phyloP scores from a whole-genome alignment of 1,140 invertebrate species.

The Nephila pilipes region DNA sequence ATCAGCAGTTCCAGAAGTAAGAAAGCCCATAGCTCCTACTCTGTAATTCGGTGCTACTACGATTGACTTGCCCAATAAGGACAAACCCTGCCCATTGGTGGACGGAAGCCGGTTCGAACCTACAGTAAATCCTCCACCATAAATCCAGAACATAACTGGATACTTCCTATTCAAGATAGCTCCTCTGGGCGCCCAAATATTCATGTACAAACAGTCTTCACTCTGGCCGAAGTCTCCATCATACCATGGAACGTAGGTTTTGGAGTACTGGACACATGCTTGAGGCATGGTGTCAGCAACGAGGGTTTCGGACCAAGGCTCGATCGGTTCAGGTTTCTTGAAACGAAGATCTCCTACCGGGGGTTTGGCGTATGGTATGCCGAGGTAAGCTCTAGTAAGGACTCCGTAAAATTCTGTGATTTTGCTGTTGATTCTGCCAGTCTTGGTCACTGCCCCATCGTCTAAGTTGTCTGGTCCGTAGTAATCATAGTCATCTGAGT shows the following conservation, averaged over 20 bases:
- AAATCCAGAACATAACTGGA: conserved; percentile 78
- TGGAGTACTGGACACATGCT: conserved; percentile 15
- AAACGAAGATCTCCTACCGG: conserved; percentile 93
- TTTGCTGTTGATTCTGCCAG: background rate
- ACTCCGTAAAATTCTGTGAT: background rate
- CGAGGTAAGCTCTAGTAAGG: conserved; percentile 91
- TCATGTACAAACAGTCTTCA: conserved; percentile 90
- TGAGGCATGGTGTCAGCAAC: conserved; percentile 67
- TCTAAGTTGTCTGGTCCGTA: background rate
- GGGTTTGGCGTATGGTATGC: conserved; percentile 97
- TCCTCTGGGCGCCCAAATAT: background rate
- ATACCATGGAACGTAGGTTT: background rate
- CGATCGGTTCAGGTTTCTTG: conserved; percentile 90
- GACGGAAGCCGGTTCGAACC: conserved; percentile 70
- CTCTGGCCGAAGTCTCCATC: background rate
- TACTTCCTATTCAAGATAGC: background rate
- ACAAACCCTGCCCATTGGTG: conserved; percentile 93
- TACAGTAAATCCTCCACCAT: conserved; percentile 78
- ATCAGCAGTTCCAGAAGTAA: conserved; percentile 94
- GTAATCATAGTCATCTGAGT: background rate
- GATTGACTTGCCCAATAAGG: conserved; percentile 85
- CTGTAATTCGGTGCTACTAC: conserved; percentile 98
- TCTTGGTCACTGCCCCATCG: background rate
- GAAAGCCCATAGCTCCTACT: conserved; percentile 94
- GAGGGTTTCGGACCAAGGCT: conserved; percentile 90